phyloP scores from a whole-genome alignment of 2,888 invertebrate genomes.

The Camptogramma bilineatum region DNA sequence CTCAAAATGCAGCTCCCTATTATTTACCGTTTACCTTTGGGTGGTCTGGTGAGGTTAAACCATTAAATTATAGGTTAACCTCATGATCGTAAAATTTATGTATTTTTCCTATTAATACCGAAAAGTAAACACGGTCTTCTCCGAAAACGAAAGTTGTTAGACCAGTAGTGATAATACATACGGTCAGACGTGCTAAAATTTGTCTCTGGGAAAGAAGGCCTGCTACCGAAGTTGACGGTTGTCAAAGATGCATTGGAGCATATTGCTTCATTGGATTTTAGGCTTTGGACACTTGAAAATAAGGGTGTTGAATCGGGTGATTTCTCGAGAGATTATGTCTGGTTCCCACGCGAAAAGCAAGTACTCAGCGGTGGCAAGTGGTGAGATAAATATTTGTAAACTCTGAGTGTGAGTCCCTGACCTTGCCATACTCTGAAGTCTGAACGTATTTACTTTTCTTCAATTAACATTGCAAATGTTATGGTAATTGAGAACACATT shows the following conservation, averaged over 20 bases:
- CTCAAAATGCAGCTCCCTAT: slow-evolving; percentile 44
- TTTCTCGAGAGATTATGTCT: slow-evolving; percentile 45
- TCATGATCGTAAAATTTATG: slow-evolving; percentile 41
- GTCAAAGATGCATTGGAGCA: slow-evolving; percentile 32
- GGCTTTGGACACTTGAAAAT: slow-evolving; percentile 34
- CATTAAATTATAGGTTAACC: slow-evolving; percentile 44
- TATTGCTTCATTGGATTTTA: slow-evolving; percentile 35
- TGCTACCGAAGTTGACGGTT: slow-evolving; percentile 47
- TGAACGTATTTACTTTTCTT: slow-evolving; percentile 36
- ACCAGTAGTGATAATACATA: slow-evolving; percentile 45
- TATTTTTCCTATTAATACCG: slow-evolving; percentile 36
- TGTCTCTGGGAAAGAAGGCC: slow-evolving; percentile 59
- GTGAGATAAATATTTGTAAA: slow-evolving; percentile 81
- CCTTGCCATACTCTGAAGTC: slow-evolving; percentile 54
- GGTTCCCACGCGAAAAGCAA: slow-evolving; percentile 76
- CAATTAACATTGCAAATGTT: slow-evolving; percentile 41
- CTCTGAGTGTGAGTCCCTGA: slow-evolving; percentile 62
- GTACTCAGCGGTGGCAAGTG: slow-evolving; percentile 71
- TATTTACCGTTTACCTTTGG: slow-evolving; percentile 44
- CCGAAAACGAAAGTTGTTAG: slow-evolving; percentile 60
- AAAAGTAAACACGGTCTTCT: slow-evolving; percentile 36
- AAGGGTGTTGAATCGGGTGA: slow-evolving; percentile 33
- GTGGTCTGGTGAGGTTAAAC: slow-evolving; percentile 51
- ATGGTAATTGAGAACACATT: slow-evolving; percentile 26
- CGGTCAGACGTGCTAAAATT: slow-evolving; percentile 67